phyloP scores from a whole-genome alignment of 2,888 invertebrate species.

The Tachina fera region DNA sequence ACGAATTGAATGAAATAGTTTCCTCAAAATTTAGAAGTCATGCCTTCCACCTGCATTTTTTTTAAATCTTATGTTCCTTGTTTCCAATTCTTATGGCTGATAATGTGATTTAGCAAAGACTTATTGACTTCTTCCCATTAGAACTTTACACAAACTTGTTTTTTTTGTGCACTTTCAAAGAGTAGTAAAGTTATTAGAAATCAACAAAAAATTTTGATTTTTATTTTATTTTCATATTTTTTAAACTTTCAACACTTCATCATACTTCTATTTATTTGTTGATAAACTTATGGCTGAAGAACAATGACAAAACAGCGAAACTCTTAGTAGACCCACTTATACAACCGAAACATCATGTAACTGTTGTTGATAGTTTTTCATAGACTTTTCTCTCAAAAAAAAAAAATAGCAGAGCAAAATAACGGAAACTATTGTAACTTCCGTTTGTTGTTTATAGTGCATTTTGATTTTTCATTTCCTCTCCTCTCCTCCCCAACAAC shows the following conservation, averaged over 20 bases:
- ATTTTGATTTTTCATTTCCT: conserved; percentile 66
- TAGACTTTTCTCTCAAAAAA: background rate
- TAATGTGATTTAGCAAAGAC: no score
- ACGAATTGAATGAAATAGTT: no score
- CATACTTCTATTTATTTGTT: conserved; percentile 50
- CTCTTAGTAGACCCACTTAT: conserved; percentile 65
- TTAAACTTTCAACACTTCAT: conserved; percentile 14
- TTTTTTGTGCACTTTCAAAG: background rate
- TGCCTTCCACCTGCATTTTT: no score
- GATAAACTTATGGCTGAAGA: conserved; percentile 35
- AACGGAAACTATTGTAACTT: conserved; percentile 70
- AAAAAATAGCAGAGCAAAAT: background rate
- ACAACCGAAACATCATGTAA: conserved; percentile 41
- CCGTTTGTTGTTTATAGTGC: conserved; percentile 68
- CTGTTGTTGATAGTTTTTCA: conserved; percentile 47
- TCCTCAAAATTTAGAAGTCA: no score
- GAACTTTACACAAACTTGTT: background rate
- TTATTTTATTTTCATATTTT: conserved; percentile 3
- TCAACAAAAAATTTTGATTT: background rate
- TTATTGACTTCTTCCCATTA: no score
- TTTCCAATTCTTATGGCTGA: no score
- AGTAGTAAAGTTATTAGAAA: conserved; percentile 25
- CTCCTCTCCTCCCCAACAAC: conserved; percentile 28
- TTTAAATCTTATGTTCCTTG: no score
- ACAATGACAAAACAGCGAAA: conserved; percentile 31